Evolutionary conservation across 1,140 invertebrate species (phyloP).

Genomic region (Eriocheir sinensis): DNA sequence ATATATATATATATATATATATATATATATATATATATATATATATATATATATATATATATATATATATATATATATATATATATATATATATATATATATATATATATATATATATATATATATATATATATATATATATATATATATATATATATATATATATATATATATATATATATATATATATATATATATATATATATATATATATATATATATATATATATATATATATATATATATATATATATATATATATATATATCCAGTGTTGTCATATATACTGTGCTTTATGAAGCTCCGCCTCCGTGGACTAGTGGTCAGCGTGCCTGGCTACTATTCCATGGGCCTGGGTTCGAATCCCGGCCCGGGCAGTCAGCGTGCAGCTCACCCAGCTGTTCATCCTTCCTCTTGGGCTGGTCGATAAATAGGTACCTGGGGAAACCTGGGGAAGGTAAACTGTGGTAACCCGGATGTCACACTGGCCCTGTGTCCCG

Average conservation of each 20-base stretch:
- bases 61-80: constrained; percentile 46
- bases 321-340: too few relatives aligned
- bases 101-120: constrained; percentile 28
- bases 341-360: too few relatives aligned
- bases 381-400: too few relatives aligned
- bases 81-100: constrained; percentile 38
- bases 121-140: constrained; percentile 28
- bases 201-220: constrained; percentile 49
- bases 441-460: too few relatives aligned
- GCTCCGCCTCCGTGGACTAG: too few relatives aligned
- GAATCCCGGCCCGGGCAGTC: too few relatives aligned
- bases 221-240: constrained; percentile 24
- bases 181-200: constrained; percentile 28
- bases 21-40: constrained; percentile 21
- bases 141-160: constrained; percentile 28
- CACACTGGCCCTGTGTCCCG: too few relatives aligned
- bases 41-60: constrained; percentile 31
- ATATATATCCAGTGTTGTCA: too few relatives aligned
- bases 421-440: too few relatives aligned
- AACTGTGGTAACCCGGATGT: too few relatives aligned
- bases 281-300: too few relatives aligned
- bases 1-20: constrained; percentile 21
- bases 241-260: constrained; percentile 12
- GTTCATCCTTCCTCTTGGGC: too few relatives aligned
- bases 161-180: constrained; percentile 21